Percentiles rank a stretch among this genome's conserved stretches.
Conservation (phyloP, 2,797 vertebrate genomes). For the Monodelphis domestica region DNA sequence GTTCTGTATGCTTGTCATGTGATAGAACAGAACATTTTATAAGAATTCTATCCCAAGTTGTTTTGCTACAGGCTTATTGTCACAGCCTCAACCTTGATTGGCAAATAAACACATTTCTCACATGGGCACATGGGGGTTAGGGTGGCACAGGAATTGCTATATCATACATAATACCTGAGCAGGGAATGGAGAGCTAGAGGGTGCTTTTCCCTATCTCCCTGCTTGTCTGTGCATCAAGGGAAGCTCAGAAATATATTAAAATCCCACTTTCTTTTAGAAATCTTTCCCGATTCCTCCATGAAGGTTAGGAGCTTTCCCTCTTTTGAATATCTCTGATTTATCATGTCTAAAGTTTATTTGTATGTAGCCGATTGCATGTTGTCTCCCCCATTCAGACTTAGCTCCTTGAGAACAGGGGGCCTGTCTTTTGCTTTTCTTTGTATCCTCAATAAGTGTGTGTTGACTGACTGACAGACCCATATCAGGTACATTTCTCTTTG, state of each 20-base stretch:
- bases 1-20: no score
- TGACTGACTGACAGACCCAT: not conserved
- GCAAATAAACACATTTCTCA: not conserved
- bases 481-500: not conserved
- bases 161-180: not conserved
- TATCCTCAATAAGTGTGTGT: not conserved
- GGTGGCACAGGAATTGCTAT: not conserved
- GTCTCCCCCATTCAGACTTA: not conserved
- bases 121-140: no score
- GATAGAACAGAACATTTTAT: no score
- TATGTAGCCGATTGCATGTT: not conserved
- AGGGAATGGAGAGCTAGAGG: not conserved
- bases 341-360: not conserved
- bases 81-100: not conserved
- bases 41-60: no score
- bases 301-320: not conserved
- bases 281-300: not conserved
- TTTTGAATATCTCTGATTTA: not conserved
- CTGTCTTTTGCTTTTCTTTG: not conserved
- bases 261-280: not conserved
- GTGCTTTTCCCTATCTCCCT: not conserved
- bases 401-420: not conserved
- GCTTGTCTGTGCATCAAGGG: not conserved
- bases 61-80: no score
- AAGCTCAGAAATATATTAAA: not conserved